A percentile compares a stretch with the other conserved stretches of the same genome.
These are phyloP conservation scores for Hetaerina titia DNA, from an alignment of 2,888 invertebrate genomes.

Conservation along the genomic window DNA sequence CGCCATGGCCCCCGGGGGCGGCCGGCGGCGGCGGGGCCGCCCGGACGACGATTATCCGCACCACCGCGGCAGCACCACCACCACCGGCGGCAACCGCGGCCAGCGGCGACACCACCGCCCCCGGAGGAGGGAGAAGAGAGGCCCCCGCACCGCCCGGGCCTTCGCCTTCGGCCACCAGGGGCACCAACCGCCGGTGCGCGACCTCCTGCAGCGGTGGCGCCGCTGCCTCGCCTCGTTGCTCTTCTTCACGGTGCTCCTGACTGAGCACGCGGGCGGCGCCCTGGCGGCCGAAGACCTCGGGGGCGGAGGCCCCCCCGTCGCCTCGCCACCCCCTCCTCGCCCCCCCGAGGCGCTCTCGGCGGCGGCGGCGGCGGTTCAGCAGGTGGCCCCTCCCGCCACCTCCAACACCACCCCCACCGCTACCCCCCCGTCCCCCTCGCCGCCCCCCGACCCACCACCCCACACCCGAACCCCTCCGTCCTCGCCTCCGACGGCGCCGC, in stretches of 20 bases:
- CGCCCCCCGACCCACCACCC: constrained; percentile 38
- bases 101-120: constrained; percentile 68
- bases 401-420: constrained; percentile 72
- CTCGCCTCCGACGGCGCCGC: constrained; percentile 71
- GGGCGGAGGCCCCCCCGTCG: constrained; percentile 79
- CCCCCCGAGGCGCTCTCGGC: constrained; percentile 68
- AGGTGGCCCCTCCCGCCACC: constrained; percentile 82
- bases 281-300: constrained; percentile 77
- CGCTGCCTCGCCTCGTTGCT: constrained; percentile 70
- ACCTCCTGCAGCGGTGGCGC: constrained; percentile 70
- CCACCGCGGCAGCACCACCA: constrained; percentile 59
- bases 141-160: constrained; percentile 57
- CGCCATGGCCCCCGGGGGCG: constrained; percentile 54
- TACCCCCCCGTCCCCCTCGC: constrained; percentile 47
- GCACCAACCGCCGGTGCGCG: constrained; percentile 68
- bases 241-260: constrained; percentile 68
- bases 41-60: constrained; percentile 8
- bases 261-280: constrained; percentile 74
- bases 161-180: neutral
- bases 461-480: constrained; percentile 77
- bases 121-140: constrained; percentile 59
- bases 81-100: constrained; percentile 67
- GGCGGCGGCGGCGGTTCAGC: constrained; percentile 80
- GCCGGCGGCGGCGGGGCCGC: constrained; percentile 60
- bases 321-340: constrained; percentile 76